These are phyloP conservation scores for Polydesmus complanatus DNA, from an alignment of 2,888 invertebrate species.

Conservation along the genomic window DNA sequence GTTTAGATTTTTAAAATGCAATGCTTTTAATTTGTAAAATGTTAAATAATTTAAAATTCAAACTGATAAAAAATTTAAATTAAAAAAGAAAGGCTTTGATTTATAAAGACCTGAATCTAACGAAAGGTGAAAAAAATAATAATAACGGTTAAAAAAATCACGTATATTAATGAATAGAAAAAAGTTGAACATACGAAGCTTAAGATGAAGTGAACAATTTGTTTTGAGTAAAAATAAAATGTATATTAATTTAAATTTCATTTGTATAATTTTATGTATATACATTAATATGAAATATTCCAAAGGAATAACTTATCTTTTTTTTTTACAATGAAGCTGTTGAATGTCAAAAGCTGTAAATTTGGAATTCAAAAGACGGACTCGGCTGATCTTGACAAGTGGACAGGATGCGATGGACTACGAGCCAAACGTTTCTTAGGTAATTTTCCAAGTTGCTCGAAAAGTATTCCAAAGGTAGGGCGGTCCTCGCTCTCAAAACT, in stretches of 20 bases:
- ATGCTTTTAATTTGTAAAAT: no score
- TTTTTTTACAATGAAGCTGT: not conserved
- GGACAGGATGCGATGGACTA: constrained; percentile 95
- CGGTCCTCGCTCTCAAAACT: constrained; percentile 69
- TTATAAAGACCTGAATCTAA: no score
- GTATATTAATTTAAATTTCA: not conserved
- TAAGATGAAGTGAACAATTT: no score
- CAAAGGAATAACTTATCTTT: not conserved
- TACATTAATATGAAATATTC: not conserved
- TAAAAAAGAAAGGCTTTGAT: no score
- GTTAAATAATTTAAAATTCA: no score
- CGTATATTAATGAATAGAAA: no score
- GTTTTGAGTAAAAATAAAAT: no score
- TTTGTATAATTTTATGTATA: not conserved
- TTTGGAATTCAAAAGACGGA: constrained; percentile 56
- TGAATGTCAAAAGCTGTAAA: not conserved
- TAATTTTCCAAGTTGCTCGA: constrained; percentile 68
- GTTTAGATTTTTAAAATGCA: no score
- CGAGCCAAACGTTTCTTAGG: constrained; percentile 91
- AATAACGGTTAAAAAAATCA: no score
- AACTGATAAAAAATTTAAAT: no score
- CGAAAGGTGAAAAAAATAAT: no score
- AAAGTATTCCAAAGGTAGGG: constrained; percentile 75
- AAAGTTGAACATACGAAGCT: no score
- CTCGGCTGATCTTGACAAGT: constrained; percentile 89